phyloP scores from a whole-genome alignment of 2,797 vertebrate species.

The Onychomys torridus region DNA sequence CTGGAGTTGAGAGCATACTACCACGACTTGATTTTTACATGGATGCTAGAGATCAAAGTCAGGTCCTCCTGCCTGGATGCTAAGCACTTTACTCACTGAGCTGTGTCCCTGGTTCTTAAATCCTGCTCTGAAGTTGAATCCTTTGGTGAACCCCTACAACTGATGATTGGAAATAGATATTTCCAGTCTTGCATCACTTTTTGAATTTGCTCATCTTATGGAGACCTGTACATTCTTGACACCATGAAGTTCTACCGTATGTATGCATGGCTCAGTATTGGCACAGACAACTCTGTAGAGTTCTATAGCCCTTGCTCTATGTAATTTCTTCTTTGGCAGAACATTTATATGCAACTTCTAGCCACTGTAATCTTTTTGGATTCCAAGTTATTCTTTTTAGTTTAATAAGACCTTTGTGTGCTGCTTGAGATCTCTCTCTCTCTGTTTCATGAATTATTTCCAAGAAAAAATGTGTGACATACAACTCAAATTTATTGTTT shows the following conservation, averaged over 20 bases:
- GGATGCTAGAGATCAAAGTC: too few species aligned
- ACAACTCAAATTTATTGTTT: background rate
- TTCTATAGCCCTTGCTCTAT: background rate
- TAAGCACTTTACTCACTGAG: too few species aligned
- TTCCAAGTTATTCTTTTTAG: background rate
- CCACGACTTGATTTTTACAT: background rate
- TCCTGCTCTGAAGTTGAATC: background rate
- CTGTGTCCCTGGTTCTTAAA: background rate
- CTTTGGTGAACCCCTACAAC: background rate
- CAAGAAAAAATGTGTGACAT: background rate
- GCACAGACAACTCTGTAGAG: background rate
- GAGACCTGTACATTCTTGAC: background rate
- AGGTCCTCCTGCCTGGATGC: too few species aligned
- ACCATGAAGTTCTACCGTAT: background rate
- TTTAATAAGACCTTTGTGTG: background rate
- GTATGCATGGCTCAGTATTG: too few species aligned
- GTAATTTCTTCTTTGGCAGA: background rate
- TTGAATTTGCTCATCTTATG: background rate
- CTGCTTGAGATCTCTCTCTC: background rate
- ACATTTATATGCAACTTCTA: background rate
- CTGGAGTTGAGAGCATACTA: background rate
- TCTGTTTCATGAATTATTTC: background rate
- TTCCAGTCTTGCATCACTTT: background rate
- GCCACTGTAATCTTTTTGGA: background rate
- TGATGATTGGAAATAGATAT: background rate